A percentile compares a stretch with the other conserved stretches of the same genome.
Evolutionary conservation across 1,140 invertebrate genomes (phyloP).

Genomic region (Aphaenogaster ashmeadi): DNA sequence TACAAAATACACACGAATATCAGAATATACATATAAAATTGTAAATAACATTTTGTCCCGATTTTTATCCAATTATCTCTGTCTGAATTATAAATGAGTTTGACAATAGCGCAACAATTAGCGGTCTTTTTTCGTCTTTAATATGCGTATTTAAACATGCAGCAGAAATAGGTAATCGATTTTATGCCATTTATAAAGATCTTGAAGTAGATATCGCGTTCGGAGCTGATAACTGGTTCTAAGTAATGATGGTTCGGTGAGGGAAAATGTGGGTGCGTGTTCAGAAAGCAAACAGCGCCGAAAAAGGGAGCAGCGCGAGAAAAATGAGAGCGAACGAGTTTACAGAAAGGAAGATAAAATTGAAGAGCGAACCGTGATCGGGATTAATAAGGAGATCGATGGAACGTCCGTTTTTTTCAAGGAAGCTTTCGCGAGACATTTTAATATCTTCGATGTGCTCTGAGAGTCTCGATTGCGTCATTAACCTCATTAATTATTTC

Average conservation of each 20-base stretch:
- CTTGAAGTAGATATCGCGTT: conserved; percentile 17
- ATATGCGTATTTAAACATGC: neutral
- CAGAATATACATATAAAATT: neutral
- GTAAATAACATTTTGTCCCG: neutral
- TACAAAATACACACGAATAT: neutral
- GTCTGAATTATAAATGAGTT: neutral
- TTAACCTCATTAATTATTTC: neutral
- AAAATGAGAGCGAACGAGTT: conserved; percentile 51
- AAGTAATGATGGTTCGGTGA: conserved; percentile 40
- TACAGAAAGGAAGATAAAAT: conserved; percentile 57
- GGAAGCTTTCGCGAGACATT: neutral
- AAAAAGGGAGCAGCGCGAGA: conserved; percentile 38
- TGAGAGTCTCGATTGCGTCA: neutral
- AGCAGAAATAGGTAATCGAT: conserved; percentile 6
- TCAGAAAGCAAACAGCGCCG: conserved; percentile 47
- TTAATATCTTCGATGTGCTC: neutral
- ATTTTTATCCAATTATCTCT: neutral
- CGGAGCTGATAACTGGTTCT: conserved; percentile 40
- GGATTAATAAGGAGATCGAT: conserved; percentile 52
- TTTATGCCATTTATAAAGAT: conserved; percentile 34
- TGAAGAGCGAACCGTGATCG: conserved; percentile 48
- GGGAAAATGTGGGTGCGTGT: conserved; percentile 46
- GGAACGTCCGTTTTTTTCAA: neutral
- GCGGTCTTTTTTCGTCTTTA: neutral
- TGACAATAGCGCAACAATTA: neutral